Conservation (phyloP, 2,113 vertebrate genomes). For the Electrona antarctica region DNA sequence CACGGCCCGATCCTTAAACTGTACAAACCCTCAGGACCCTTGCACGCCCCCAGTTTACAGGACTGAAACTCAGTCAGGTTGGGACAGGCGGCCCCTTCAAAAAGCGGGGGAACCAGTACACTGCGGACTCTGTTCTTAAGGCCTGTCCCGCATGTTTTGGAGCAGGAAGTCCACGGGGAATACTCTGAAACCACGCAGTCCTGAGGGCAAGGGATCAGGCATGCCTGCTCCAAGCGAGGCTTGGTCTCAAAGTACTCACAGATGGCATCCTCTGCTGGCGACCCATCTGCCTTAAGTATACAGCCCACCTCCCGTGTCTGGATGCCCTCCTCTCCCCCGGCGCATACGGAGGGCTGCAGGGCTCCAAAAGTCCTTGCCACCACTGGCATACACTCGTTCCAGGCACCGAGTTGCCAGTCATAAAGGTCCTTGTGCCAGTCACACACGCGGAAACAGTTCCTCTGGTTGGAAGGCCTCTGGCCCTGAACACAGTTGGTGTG, state of each 20-base stretch:
- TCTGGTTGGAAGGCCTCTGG: slow-evolving; percentile 89
- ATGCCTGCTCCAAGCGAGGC: slow-evolving; percentile 93
- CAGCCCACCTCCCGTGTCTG: slow-evolving; percentile 90
- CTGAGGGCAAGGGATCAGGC: slow-evolving; percentile 92
- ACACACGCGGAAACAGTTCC: slow-evolving; percentile 93
- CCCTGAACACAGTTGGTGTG: slow-evolving; percentile 91
- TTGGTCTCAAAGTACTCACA: slow-evolving; percentile 97
- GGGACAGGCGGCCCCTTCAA: slow-evolving; percentile 86
- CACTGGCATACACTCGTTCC: slow-evolving; percentile 88
- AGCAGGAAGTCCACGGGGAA: slow-evolving; percentile 91
- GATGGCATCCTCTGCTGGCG: slow-evolving; percentile 87
- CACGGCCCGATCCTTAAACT: slow-evolving; percentile 88
- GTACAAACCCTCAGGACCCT: slow-evolving; percentile 83
- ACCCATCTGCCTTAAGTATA: slow-evolving; percentile 82
- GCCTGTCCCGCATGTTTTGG: slow-evolving; percentile 89
- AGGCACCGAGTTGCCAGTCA: slow-evolving; percentile 88
- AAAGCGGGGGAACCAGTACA: slow-evolving; percentile 87
- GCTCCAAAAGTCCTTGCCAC: slow-evolving; percentile 80
- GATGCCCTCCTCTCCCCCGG: slow-evolving; percentile 90
- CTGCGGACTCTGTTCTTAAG: slow-evolving; percentile 89
- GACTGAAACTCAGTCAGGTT: slow-evolving; percentile 94
- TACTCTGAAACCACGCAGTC: slow-evolving; percentile 93
- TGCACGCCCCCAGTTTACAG: slow-evolving; percentile 83
- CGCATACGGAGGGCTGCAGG: slow-evolving; percentile 76
- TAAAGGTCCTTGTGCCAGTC: slow-evolving; percentile 98